Percentiles rank a stretch among this genome's conserved stretches.
Conservation (phyloP, 2,888 invertebrate genomes). For the Notocelia uddmanniana region DNA sequence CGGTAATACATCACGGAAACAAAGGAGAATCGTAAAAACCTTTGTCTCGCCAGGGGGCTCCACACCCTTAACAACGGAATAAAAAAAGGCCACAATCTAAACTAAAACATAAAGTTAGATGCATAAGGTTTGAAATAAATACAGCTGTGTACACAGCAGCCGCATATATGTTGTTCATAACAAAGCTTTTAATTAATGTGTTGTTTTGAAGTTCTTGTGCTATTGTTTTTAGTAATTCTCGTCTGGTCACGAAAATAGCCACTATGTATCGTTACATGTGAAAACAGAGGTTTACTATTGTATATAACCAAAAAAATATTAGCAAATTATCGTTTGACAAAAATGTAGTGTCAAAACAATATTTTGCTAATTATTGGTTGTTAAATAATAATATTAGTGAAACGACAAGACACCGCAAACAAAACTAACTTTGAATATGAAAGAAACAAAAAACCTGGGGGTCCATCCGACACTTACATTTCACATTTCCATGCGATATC, state of each 20-base stretch:
- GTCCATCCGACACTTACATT: neutral
- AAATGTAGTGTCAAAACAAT: too few relatives aligned
- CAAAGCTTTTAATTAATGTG: slow-evolving; percentile 35
- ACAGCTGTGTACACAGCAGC: neutral
- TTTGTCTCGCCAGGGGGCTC: slow-evolving; percentile 22
- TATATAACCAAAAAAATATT: too few relatives aligned
- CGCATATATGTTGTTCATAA: neutral
- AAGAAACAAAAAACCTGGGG: neutral
- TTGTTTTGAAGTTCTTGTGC: slow-evolving; percentile 23
- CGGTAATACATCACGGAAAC: slow-evolving; percentile 42
- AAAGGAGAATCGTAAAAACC: slow-evolving; percentile 30
- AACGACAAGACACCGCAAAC: too few relatives aligned
- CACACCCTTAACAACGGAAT: slow-evolving; percentile 7
- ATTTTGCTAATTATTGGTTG: too few relatives aligned
- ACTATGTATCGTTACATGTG: neutral
- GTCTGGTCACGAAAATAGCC: neutral
- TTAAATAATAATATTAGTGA: too few relatives aligned
- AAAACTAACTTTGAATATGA: neutral
- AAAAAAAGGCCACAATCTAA: neutral
- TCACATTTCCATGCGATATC: neutral
- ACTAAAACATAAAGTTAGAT: neutral
- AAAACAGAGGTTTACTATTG: too few relatives aligned
- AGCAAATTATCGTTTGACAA: too few relatives aligned
- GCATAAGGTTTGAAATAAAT: neutral
- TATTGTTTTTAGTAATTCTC: neutral